These are phyloP conservation scores for Clinocottus analis DNA, from an alignment of 2,113 vertebrate species.

Conservation along the genomic window DNA sequence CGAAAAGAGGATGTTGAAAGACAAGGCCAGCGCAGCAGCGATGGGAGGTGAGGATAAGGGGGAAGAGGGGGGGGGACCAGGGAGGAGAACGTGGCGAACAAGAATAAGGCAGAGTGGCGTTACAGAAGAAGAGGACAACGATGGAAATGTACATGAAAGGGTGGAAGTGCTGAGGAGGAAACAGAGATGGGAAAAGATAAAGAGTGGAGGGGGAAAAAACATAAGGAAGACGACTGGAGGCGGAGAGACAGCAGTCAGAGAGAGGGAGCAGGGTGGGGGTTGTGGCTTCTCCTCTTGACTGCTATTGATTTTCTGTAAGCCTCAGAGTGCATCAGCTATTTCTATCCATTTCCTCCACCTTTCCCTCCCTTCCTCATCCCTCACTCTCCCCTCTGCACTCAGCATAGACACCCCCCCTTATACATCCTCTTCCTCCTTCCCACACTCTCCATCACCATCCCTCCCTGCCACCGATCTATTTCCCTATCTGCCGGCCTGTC, in stretches of 20 bases:
- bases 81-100: conserved; percentile 3
- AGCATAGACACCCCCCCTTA: conserved; percentile 67
- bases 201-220: conserved; percentile 41
- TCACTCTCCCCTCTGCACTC: conserved; percentile 24
- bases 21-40: neutral
- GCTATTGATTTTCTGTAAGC: conserved; percentile 81
- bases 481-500: conserved; percentile 69
- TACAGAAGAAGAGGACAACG: conserved; percentile 29
- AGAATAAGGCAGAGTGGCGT: conserved; percentile 21
- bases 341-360: conserved; percentile 81
- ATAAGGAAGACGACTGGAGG: conserved; percentile 18
- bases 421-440: conserved; percentile 59
- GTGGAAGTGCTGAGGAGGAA: conserved; percentile 41
- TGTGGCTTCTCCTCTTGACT: conserved; percentile 78
- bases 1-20: neutral
- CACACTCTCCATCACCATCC: conserved; percentile 73
- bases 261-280: conserved; percentile 62
- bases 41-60: conserved; percentile 26
- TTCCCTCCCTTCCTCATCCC: conserved; percentile 50
- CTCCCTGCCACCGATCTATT: conserved; percentile 69
- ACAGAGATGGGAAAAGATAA: conserved; percentile 33
- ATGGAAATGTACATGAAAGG: conserved; percentile 40
- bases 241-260: conserved; percentile 17
- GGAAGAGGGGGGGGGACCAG: neutral
- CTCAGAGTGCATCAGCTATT: conserved; percentile 83